Evolutionary conservation across 2,113 vertebrate species (phyloP).

Genomic region (Alectura lathami): DNA sequence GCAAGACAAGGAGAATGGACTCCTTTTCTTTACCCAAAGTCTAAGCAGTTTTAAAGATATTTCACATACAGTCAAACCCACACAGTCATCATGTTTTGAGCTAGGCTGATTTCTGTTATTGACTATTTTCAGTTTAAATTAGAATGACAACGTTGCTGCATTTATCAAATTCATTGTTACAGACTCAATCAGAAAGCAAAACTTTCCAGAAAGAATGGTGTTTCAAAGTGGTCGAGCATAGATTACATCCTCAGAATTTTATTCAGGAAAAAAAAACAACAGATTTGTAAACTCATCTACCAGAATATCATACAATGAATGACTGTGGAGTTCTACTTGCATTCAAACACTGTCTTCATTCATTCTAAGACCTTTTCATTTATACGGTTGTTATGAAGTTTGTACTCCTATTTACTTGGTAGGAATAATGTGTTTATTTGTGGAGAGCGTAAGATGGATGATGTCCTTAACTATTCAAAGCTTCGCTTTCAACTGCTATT

Average conservation of each 20-base stretch:
- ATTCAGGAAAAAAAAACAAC: background rate
- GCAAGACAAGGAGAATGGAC: background rate
- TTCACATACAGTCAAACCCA: background rate
- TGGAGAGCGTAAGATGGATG: background rate
- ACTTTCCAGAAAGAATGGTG: background rate
- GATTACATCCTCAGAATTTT: background rate
- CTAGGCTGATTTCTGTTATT: background rate
- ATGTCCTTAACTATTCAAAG: background rate
- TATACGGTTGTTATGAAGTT: background rate
- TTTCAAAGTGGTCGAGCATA: background rate
- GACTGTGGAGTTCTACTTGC: background rate
- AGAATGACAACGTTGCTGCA: background rate
- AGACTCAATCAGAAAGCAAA: background rate
- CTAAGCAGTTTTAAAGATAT: background rate
- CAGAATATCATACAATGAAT: background rate
- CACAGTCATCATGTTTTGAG: background rate
- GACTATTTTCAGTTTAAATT: background rate
- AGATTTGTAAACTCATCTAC: background rate
- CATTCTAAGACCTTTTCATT: background rate
- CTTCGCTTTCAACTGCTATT: background rate
- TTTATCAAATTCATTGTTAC: background rate
- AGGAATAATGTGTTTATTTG: background rate
- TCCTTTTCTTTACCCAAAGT: background rate
- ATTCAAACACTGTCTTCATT: background rate
- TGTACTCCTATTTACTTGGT: background rate